Evolutionary conservation across 2,888 invertebrate species (phyloP).

Genomic region (Caenorhabditis sinica): DNA sequence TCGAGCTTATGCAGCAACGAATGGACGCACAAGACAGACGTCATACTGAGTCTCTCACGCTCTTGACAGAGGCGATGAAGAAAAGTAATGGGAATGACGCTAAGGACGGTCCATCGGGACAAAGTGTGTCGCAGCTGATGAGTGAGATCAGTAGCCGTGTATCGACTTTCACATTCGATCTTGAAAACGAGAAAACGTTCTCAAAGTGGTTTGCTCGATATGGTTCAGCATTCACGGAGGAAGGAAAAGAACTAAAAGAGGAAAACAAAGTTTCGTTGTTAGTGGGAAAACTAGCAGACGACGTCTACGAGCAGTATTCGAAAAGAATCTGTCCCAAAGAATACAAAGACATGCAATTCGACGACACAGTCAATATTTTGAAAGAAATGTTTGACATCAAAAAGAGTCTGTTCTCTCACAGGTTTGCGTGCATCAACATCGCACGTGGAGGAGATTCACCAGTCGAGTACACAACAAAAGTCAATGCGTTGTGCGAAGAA

Average conservation of each 20-base stretch:
- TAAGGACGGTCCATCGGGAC: too few species aligned
- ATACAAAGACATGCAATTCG: neutral
- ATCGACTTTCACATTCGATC: neutral
- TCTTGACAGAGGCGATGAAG: too few species aligned
- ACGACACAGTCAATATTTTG: neutral
- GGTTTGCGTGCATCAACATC: constrained; percentile 13
- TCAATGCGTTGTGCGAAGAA: neutral
- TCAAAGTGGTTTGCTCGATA: constrained; percentile 5
- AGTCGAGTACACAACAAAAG: constrained; percentile 13
- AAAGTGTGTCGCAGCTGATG: neutral
- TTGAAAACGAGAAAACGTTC: constrained; percentile 4
- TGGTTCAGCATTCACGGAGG: neutral
- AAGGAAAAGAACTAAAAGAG: neutral
- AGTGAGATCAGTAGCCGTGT: neutral
- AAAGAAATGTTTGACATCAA: constrained; percentile 17
- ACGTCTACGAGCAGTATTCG: neutral
- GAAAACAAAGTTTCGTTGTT: constrained; percentile 7
- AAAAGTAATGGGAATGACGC: too few species aligned
- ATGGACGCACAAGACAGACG: too few species aligned
- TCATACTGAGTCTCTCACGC: too few species aligned
- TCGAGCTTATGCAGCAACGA: too few species aligned
- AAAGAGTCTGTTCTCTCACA: constrained; percentile 15
- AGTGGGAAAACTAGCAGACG: too few species aligned
- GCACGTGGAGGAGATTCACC: neutral
- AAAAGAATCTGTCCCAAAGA: neutral